Percentiles rank a stretch among this genome's conserved stretches.
These are phyloP conservation scores for Thereva nobilitata DNA, from an alignment of 2,888 invertebrate genomes.

Conservation along the genomic window DNA sequence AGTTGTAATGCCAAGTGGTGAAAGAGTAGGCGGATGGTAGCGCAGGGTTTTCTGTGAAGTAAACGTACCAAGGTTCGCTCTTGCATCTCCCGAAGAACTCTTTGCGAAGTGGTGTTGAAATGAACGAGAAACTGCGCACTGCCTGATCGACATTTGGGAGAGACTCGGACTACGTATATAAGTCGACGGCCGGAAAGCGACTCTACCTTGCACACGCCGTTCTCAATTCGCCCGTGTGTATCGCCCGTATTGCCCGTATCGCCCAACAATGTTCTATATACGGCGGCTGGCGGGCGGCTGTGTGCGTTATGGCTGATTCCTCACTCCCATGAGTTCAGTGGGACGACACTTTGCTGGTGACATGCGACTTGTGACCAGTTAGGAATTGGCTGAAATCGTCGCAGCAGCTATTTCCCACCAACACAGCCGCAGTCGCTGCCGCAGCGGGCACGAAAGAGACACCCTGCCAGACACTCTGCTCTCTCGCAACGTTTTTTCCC, in stretches of 20 bases:
- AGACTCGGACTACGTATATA: no score
- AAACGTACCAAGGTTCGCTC: neutral
- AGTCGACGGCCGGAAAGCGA: no score
- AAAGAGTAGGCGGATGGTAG: conserved; percentile 33
- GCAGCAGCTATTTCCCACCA: conserved; percentile 31
- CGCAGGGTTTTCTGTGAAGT: conserved; percentile 25
- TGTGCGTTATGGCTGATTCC: conserved; percentile 43
- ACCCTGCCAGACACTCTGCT: neutral
- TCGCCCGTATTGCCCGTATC: no score
- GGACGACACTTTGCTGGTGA: conserved; percentile 46
- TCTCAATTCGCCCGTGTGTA: neutral
- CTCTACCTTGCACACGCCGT: neutral
- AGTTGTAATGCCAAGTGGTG: neutral
- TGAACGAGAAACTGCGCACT: no score
- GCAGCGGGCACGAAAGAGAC: neutral
- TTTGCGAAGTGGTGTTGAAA: no score
- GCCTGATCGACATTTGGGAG: no score
- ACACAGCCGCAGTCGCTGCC: conserved; percentile 4
- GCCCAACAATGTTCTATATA: neutral
- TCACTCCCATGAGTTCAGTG: conserved; percentile 41
- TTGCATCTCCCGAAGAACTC: neutral
- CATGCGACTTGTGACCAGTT: conserved; percentile 48
- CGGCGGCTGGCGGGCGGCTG: conserved; percentile 34
- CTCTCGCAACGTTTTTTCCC: conserved; percentile 5
- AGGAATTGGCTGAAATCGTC: conserved; percentile 43